These are phyloP conservation scores for Lathronympha strigana DNA, from an alignment of 2,888 invertebrate genomes.

Conservation along the genomic window DNA sequence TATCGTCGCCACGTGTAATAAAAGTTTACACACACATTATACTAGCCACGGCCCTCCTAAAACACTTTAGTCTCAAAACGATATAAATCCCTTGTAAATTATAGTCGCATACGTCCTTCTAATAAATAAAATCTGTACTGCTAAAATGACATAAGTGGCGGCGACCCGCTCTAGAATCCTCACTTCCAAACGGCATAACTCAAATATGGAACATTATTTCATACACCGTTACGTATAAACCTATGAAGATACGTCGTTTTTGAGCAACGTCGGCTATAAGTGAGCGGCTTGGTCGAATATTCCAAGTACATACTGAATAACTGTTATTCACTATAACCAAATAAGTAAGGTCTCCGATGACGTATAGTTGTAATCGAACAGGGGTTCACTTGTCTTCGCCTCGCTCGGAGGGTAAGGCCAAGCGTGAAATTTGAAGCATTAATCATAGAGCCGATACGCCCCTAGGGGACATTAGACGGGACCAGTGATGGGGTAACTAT, in stretches of 20 bases:
- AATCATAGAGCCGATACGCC: slow-evolving; percentile 51
- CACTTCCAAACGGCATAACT: neutral
- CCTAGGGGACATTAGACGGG: slow-evolving; percentile 50
- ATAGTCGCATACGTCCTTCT: neutral
- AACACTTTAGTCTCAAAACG: neutral
- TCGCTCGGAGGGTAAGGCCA: slow-evolving; percentile 6
- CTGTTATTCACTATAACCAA: neutral
- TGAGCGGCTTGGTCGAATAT: slow-evolving; percentile 44
- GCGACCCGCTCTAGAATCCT: slow-evolving; percentile 1
- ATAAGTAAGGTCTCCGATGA: neutral
- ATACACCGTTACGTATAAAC: neutral
- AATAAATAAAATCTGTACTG: neutral
- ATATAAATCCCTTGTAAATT: neutral
- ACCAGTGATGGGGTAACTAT: slow-evolving; percentile 26
- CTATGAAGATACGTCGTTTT: neutral
- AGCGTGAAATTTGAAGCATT: slow-evolving; percentile 61
- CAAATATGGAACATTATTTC: neutral
- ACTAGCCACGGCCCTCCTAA: slow-evolving; percentile 12
- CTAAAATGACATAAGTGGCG: neutral
- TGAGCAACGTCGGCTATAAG: slow-evolving; percentile 51
- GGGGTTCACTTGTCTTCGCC: neutral
- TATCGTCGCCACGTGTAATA: slow-evolving; percentile 27
- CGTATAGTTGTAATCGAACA: neutral
- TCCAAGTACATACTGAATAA: neutral
- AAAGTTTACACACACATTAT: slow-evolving; percentile 27